Evolutionary conservation across 2,113 vertebrate genomes (phyloP).

Genomic region (Rhipidura dahli): DNA sequence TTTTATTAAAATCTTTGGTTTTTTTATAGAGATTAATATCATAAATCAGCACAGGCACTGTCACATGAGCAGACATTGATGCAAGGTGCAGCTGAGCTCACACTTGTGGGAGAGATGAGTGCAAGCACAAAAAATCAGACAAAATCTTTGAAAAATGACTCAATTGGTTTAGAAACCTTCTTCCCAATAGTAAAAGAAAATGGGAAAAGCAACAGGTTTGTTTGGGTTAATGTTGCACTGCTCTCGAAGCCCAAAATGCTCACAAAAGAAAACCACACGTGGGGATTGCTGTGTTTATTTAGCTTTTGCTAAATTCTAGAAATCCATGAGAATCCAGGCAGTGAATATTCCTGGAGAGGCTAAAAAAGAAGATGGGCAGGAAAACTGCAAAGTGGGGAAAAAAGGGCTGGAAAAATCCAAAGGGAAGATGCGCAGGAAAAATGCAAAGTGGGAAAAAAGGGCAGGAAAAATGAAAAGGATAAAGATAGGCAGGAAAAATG

Average conservation of each 20-base stretch:
- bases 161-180: background rate
- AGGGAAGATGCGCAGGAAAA: background rate
- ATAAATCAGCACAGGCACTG: background rate
- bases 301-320: background rate
- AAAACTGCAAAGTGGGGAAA: too few relatives aligned
- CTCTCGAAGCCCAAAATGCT: background rate
- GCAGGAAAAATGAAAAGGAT: too few relatives aligned
- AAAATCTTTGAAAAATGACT: background rate
- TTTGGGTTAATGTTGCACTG: too few relatives aligned
- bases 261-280: fast-evolving
- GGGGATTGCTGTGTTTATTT: fast-evolving
- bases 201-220: background rate
- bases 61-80: fast-evolving
- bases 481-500: too few relatives aligned
- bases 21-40: background rate
- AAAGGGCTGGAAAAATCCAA: too few relatives aligned
- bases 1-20: background rate
- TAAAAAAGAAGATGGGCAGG: background rate
- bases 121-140: background rate
- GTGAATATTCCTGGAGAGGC: background rate
- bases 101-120: background rate
- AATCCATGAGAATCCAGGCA: background rate
- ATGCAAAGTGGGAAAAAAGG: fast-evolving
- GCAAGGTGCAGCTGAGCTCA: fast-evolving
- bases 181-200: background rate